A percentile compares a stretch with the other conserved stretches of the same genome.
Evolutionary conservation across 2,113 vertebrate species (phyloP).

Genomic region (Psittacula cyanocephala): DNA sequence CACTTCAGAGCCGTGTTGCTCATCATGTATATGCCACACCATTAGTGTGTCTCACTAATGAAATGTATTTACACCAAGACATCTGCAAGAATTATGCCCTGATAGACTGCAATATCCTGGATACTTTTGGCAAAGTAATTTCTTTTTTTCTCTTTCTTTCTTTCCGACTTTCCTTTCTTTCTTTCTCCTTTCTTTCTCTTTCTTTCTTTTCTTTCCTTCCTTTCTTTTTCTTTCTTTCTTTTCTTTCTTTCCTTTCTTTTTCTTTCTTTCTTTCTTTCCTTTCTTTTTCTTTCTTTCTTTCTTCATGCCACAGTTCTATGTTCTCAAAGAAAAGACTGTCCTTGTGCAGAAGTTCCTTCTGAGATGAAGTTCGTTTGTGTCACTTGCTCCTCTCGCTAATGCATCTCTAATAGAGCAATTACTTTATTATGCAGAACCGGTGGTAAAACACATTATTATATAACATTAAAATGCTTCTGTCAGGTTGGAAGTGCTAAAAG

Average conservation of each 20-base stretch:
- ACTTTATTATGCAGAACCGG: conserved; percentile 49
- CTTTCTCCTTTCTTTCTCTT: background rate
- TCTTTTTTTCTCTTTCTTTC: background rate
- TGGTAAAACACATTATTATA: conserved; percentile 42
- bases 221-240: background rate
- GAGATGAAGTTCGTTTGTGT: conserved; percentile 48
- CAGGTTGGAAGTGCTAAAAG: conserved; percentile 46
- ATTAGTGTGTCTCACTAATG: background rate
- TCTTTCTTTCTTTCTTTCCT: background rate
- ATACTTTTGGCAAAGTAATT: conserved; percentile 24
- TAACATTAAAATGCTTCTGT: conserved; percentile 63
- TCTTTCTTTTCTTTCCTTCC: too few relatives aligned
- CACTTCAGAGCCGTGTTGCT: background rate
- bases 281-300: background rate
- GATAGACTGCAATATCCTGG: background rate
- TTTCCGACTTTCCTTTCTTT: background rate
- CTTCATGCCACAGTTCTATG: background rate
- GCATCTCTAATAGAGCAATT: conserved; percentile 64
- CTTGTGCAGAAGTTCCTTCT: conserved; percentile 49
- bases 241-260: background rate
- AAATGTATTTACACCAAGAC: background rate
- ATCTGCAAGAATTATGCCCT: background rate
- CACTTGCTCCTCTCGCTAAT: conserved; percentile 62
- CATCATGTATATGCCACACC: background rate
- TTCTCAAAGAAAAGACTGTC: conserved; percentile 43